Conservation (phyloP, 2,888 invertebrate genomes). For the Heteromurus nitidus region DNA sequence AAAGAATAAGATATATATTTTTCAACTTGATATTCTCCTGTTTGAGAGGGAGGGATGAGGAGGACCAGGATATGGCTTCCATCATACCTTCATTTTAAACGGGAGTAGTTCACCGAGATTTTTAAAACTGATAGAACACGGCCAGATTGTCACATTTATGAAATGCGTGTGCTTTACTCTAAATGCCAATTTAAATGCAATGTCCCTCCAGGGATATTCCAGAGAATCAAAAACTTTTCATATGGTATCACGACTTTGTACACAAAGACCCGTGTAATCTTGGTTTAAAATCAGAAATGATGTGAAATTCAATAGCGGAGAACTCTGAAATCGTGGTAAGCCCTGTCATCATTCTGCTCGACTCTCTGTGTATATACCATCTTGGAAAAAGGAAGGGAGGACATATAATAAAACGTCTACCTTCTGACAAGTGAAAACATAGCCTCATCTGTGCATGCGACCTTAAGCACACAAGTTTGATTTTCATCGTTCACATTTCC, state of each 20-base stretch:
- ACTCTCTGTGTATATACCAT: constrained; percentile 1
- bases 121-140: constrained; percentile 39
- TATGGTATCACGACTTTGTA: constrained; percentile 10
- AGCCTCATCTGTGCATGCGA: too few species aligned
- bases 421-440: too few species aligned
- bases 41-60: not conserved
- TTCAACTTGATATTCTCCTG: too few species aligned
- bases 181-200: constrained; percentile 67
- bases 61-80: not conserved
- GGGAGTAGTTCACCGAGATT: constrained; percentile 35
- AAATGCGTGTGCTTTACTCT: constrained; percentile 15
- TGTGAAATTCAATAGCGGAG: constrained; percentile 55
- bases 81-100: constrained; percentile 27
- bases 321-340: too few species aligned
- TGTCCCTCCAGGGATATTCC: constrained; percentile 69
- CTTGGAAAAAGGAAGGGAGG: constrained; percentile 12
- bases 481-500: too few species aligned
- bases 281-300: constrained; percentile 69
- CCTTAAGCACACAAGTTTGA: too few species aligned
- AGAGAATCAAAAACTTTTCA: constrained; percentile 35
- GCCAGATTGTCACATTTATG: constrained; percentile 41
- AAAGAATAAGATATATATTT: too few species aligned
- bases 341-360: constrained; percentile 44
- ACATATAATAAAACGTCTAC: too few species aligned
- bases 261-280: constrained; percentile 61